These are phyloP conservation scores for Ptychoptera contaminata DNA, from an alignment of 2,888 invertebrate species.

Conservation along the genomic window DNA sequence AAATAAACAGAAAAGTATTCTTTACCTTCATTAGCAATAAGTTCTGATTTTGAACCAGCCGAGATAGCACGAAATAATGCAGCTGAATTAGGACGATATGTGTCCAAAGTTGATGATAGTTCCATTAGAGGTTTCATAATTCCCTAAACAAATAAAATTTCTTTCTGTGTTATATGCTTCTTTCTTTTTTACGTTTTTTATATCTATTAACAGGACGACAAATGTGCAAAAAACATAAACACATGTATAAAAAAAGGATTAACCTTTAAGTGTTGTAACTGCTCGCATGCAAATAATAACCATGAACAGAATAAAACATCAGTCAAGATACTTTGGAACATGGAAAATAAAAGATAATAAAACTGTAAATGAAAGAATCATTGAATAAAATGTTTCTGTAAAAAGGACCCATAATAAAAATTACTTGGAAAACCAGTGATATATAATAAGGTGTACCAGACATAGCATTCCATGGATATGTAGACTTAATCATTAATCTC, in stretches of 20 bases:
- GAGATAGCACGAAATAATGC: slow-evolving; percentile 46
- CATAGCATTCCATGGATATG: slow-evolving; percentile 65
- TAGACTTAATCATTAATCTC: slow-evolving; percentile 55
- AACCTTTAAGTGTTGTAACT: slow-evolving; percentile 60
- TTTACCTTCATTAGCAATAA: slow-evolving; percentile 28
- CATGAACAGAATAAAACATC: slow-evolving; percentile 74
- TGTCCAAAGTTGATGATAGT: slow-evolving; percentile 65
- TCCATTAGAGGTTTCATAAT: slow-evolving; percentile 82
- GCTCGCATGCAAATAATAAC: slow-evolving; percentile 74
- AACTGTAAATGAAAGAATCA: slow-evolving; percentile 27
- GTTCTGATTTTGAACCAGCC: slow-evolving; percentile 31
- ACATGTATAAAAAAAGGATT: not conserved
- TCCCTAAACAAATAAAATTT: slow-evolving; percentile 24
- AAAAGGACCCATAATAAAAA: not conserved
- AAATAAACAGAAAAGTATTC: not conserved
- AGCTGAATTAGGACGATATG: slow-evolving; percentile 55
- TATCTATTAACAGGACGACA: no score
- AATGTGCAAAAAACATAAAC: no score
- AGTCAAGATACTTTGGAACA: slow-evolving; percentile 42
- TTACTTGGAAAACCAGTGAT: slow-evolving; percentile 49
- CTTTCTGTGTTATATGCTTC: not conserved
- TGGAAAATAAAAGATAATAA: slow-evolving; percentile 49
- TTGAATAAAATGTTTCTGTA: not conserved
- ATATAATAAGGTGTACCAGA: slow-evolving; percentile 49
- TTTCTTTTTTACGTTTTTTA: no score